phyloP scores from a whole-genome alignment of 2,888 invertebrate species.

The Trachelus iudaicus region DNA sequence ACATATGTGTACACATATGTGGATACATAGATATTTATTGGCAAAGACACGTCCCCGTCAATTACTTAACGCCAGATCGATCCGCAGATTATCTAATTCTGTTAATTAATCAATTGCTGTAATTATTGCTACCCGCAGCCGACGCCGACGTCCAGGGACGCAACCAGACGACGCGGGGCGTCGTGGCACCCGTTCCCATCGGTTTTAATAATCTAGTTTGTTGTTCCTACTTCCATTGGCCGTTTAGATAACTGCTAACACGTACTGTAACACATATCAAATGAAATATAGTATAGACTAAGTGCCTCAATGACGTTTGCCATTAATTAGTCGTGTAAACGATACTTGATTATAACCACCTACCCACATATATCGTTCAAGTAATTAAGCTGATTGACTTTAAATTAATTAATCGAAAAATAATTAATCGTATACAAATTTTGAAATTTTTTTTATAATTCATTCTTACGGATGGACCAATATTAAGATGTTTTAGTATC shows the following conservation, averaged over 20 bases:
- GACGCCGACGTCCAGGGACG: conserved; percentile 6
- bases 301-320: conserved; percentile 28
- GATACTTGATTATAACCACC: too few relatives aligned
- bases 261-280: too few relatives aligned
- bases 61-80: conserved; percentile 38
- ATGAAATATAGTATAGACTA: neutral
- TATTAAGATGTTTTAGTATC: neutral
- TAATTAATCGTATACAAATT: too few relatives aligned
- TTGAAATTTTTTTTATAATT: too few relatives aligned
- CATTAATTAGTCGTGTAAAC: conserved; percentile 31
- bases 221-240: conserved; percentile 25
- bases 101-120: conserved; percentile 61
- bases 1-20: conserved; percentile 13
- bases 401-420: neutral
- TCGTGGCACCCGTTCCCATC: conserved; percentile 22
- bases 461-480: too few relatives aligned
- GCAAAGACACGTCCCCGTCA: conserved; percentile 24
- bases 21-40: conserved; percentile 13
- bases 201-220: conserved; percentile 38
- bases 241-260: too few relatives aligned
- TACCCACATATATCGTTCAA: too few relatives aligned
- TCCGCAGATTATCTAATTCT: conserved; percentile 57
- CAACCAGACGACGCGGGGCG: neutral
- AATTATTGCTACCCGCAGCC: conserved; percentile 48
- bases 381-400: neutral